Conservation (phyloP, 2,888 invertebrate species). For the Archips crataeganus region DNA sequence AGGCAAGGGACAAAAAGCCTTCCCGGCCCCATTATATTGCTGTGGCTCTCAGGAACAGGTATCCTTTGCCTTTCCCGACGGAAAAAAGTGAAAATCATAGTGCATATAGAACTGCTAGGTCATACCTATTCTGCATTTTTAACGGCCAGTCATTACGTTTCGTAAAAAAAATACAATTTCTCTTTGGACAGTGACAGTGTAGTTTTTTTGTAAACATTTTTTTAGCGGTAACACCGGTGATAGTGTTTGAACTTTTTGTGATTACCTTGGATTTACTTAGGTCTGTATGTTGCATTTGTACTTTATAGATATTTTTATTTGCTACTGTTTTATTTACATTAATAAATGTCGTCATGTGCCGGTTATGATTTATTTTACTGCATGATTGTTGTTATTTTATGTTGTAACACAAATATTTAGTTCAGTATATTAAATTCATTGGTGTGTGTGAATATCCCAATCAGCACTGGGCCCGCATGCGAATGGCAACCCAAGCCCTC, state of each 20-base stretch:
- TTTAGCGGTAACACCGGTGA: slow-evolving; percentile 45
- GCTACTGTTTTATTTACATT: background rate
- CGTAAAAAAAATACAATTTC: slow-evolving; percentile 58
- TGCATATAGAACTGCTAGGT: slow-evolving; percentile 61
- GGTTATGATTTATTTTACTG: no score
- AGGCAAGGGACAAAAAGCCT: slow-evolving; percentile 76
- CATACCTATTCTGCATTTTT: slow-evolving; percentile 58
- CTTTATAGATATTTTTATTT: background rate
- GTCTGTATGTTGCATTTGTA: slow-evolving; percentile 34
- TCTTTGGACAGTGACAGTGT: slow-evolving; percentile 62
- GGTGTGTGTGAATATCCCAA: no score
- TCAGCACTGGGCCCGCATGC: no score
- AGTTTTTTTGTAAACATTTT: slow-evolving; percentile 47
- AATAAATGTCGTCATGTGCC: no score
- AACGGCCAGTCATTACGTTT: slow-evolving; percentile 59
- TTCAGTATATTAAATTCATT: no score
- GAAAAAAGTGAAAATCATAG: slow-evolving; percentile 69
- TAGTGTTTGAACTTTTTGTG: slow-evolving; percentile 50
- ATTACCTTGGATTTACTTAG: slow-evolving; percentile 50
- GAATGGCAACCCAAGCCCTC: no score
- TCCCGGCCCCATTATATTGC: slow-evolving; percentile 66
- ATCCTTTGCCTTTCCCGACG: slow-evolving; percentile 60
- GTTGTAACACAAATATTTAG: no score
- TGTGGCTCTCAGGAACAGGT: slow-evolving; percentile 67
- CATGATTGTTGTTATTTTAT: no score